Evolutionary conservation across 2,797 vertebrate genomes (phyloP).

Genomic region (Benthosema pterotum): DNA sequence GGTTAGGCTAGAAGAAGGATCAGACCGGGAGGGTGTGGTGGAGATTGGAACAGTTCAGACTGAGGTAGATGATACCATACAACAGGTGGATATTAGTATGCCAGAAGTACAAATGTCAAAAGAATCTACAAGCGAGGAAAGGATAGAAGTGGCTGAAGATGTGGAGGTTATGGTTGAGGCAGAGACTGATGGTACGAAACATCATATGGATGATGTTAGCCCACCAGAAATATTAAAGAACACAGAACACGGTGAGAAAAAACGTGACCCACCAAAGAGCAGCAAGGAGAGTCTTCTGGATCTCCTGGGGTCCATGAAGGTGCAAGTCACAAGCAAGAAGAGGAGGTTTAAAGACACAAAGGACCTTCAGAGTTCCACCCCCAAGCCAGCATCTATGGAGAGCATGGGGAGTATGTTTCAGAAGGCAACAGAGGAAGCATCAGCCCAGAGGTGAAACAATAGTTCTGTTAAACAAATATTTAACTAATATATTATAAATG

Average conservation of each 20-base stretch:
- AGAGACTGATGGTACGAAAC: too few species aligned
- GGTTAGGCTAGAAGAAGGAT: slow-evolving; percentile 22
- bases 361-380: slow-evolving; percentile 28
- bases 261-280: slow-evolving; percentile 25
- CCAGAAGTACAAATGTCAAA: too few species aligned
- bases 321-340: slow-evolving; percentile 82
- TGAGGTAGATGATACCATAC: slow-evolving; percentile 10
- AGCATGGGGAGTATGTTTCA: slow-evolving; percentile 70
- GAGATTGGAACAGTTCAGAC: slow-evolving; percentile 21
- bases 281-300: slow-evolving; percentile 81
- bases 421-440: slow-evolving; percentile 53
- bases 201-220: too few species aligned
- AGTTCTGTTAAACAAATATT: neutral
- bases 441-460: slow-evolving; percentile 74
- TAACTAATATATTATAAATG: neutral
- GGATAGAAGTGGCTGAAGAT: slow-evolving; percentile 10
- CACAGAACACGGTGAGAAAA: slow-evolving; percentile 3
- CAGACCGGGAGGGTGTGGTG: neutral
- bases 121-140: too few species aligned
- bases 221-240: neutral
- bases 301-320: slow-evolving; percentile 88
- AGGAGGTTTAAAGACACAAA: slow-evolving; percentile 69
- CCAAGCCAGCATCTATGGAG: slow-evolving; percentile 38
- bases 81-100: too few species aligned
- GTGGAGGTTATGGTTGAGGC: too few species aligned